phyloP scores from a whole-genome alignment of 2,113 vertebrate species.

The Pelodiscus sinensis region DNA sequence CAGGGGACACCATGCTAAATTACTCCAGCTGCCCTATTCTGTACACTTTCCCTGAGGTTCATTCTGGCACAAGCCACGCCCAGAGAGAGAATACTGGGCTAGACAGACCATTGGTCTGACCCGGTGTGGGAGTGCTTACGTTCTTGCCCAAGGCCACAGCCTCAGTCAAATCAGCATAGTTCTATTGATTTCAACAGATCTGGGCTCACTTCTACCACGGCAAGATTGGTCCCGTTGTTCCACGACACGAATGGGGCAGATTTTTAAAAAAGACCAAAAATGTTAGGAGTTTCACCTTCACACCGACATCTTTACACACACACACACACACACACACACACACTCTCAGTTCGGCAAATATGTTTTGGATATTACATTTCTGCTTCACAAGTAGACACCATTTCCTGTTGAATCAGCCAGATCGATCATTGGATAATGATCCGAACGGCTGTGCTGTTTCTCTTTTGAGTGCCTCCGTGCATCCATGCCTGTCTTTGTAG shows the following conservation, averaged over 20 bases:
- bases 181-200: neutral
- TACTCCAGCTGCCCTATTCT: too few relatives aligned
- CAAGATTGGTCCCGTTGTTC: neutral
- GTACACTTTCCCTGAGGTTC: too few relatives aligned
- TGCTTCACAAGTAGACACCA: neutral
- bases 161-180: neutral
- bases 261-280: neutral
- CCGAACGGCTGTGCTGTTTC: neutral
- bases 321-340: too few relatives aligned
- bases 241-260: neutral
- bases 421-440: neutral
- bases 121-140: too few relatives aligned
- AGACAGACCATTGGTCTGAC: too few relatives aligned
- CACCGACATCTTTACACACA: rapidly evolving
- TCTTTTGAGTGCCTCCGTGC: neutral
- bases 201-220: neutral
- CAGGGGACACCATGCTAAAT: too few relatives aligned
- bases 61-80: too few relatives aligned
- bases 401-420: neutral
- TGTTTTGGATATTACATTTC: neutral
- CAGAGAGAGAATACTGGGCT: too few relatives aligned
- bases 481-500: too few relatives aligned
- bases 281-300: neutral
- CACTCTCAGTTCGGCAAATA: rapidly evolving
- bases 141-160: neutral